Base-by-base conservation (phyloP, 2,888 invertebrate species). In the Beris chalybata region DNA sequence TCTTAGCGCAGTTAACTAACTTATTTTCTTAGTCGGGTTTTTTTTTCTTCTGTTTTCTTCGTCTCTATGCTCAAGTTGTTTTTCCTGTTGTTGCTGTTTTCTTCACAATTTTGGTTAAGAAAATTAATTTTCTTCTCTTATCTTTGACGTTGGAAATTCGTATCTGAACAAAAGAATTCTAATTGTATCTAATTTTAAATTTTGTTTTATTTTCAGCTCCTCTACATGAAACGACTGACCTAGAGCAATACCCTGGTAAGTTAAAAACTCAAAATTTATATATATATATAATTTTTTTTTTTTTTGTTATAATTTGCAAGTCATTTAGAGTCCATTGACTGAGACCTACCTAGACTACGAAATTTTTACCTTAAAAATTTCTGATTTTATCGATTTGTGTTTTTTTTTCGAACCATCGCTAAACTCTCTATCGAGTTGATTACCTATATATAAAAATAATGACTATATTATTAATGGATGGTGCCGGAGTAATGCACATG, bases 211-310 rank as follows among this genome's bases (percentile, higher is more conserved):
- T 88, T 88, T 73, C 86, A 89, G 89, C 89, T 79, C 89, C 89
- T 74, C 78, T 86, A 70, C 83, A 84, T 76, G 85, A 87, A 74
- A 84, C 84, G 73, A 84, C 87, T 70, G 85, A 86, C 74, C 80
- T 88, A 77, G 87, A 87, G 79, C 83, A 86, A 77, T 87, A 87
- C 77, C 85, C 87, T 78, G 83, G 84, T 84, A 79, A 83, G 79
- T 74, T 13, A 44, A 50, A 22, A 47, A 47, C 13, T 6, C 47
- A 50, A 59, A n/a, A 59, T 50, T 50, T 32, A 45, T 58, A 48
- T 59, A 12, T 31, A 38, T 9, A 38, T 38, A 38, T 3, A n/a
- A 32, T 32, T 32, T 32, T 38, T 38, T 38, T 38, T 13, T 13
- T 32, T 32, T 59, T 48, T 31, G 32, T 7, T 15, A 48, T 44